Conservation (phyloP, 2,113 vertebrate species). For the Pontoporia blainvillei region DNA sequence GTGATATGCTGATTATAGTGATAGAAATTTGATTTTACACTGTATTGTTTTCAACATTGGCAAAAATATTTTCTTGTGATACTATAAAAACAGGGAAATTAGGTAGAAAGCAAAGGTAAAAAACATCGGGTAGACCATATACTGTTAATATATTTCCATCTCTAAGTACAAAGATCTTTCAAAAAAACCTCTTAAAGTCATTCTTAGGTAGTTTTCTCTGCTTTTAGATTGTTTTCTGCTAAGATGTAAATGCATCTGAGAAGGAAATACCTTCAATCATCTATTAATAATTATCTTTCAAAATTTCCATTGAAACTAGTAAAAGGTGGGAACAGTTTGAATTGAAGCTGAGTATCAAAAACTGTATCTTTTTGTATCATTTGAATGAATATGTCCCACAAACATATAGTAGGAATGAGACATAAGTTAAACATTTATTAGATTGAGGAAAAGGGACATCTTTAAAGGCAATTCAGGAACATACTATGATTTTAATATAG, state of each 20-base stretch:
- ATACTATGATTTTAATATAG: neutral
- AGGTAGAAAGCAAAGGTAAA: neutral
- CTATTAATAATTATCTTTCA: neutral
- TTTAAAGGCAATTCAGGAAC: neutral
- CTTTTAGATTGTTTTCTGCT: neutral
- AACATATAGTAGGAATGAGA: neutral
- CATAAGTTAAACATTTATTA: neutral
- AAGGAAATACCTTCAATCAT: neutral
- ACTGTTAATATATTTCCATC: neutral
- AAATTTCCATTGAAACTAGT: neutral
- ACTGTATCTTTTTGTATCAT: neutral
- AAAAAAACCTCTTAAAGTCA: neutral
- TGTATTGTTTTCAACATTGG: neutral
- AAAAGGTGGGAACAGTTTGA: accelerated
- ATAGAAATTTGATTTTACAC: conserved; percentile 47
- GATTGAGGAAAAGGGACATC: neutral
- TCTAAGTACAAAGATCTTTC: neutral
- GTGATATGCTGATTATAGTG: conserved; percentile 47
- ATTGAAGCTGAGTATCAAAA: neutral
- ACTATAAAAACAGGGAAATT: neutral
- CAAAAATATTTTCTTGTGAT: neutral
- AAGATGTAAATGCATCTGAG: neutral
- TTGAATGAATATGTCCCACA: neutral
- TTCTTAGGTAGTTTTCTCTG: neutral
- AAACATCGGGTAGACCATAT: neutral